Percentiles rank a stretch among this genome's conserved stretches.
Evolutionary conservation across 2,888 invertebrate species (phyloP).

Genomic region (Tenthredo mesomela): DNA sequence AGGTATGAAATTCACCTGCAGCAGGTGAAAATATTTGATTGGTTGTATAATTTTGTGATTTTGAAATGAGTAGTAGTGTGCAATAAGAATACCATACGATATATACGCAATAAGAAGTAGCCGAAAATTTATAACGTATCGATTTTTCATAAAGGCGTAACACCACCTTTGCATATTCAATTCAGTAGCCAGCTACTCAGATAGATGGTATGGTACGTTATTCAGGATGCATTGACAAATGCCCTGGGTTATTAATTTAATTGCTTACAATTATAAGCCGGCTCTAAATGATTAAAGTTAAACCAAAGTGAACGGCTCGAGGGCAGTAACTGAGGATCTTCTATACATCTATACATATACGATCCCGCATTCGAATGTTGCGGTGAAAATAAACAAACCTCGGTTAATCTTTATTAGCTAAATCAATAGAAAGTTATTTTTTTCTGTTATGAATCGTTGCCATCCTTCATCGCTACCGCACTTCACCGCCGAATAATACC

Average conservation of each 20-base stretch:
- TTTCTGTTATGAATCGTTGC: constrained; percentile 11
- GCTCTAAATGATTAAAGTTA: constrained; percentile 72
- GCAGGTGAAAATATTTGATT: neutral
- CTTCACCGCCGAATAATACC: neutral
- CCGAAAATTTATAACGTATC: constrained; percentile 22
- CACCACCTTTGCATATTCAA: constrained; percentile 58
- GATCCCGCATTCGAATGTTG: constrained; percentile 9
- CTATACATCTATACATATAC: neutral
- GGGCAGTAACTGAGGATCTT: constrained; percentile 24
- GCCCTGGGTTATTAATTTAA: constrained; percentile 74
- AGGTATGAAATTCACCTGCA: neutral
- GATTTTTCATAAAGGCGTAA: constrained; percentile 45
- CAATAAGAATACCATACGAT: neutral
- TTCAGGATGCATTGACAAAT: constrained; percentile 70
- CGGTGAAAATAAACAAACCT: constrained; percentile 2
- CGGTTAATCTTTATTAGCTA: constrained; percentile 27
- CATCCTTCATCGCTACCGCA: constrained; percentile 20
- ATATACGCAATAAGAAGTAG: neutral
- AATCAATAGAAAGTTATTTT: constrained; percentile 12
- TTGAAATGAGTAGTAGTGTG: neutral
- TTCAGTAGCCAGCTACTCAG: constrained; percentile 70
- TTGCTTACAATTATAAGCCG: constrained; percentile 72
- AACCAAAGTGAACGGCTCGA: constrained; percentile 64
- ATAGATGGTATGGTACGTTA: constrained; percentile 70
- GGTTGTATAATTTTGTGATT: neutral